Evolutionary conservation across 2,113 vertebrate species (phyloP).

Genomic region (Spermophilus dauricus): DNA sequence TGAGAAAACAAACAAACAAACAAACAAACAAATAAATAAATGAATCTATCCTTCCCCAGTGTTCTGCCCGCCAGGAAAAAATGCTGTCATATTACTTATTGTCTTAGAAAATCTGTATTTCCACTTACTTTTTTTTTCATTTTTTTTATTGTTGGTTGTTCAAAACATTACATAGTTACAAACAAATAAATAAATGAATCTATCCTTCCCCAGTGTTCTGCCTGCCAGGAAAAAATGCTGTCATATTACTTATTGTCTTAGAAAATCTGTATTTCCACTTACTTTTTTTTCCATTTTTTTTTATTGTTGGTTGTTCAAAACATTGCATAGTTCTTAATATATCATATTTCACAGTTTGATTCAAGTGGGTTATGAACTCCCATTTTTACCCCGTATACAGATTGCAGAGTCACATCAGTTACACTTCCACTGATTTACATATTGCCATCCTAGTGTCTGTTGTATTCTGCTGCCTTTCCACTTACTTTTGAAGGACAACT

Average conservation of each 20-base stretch:
- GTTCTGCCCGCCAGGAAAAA: background rate
- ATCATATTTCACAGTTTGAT: too few relatives aligned
- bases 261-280: background rate
- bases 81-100: background rate
- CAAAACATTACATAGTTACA: too few relatives aligned
- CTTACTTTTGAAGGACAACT: background rate
- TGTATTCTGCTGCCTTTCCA: background rate
- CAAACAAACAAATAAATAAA: background rate
- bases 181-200: background rate
- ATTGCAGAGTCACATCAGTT: too few relatives aligned
- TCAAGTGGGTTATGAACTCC: too few relatives aligned
- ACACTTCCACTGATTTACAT: too few relatives aligned
- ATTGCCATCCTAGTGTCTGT: too few relatives aligned
- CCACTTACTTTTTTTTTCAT: too few relatives aligned
- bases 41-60: background rate
- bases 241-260: background rate
- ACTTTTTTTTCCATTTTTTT: too few relatives aligned
- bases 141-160: too few relatives aligned
- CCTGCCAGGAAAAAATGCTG: background rate
- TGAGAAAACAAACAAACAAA: background rate
- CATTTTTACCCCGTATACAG: too few relatives aligned
- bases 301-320: too few relatives aligned
- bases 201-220: background rate
- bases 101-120: background rate
- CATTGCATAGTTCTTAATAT: too few relatives aligned